phyloP scores from a whole-genome alignment of 2,888 invertebrate species.

The Ormia ochracea region DNA sequence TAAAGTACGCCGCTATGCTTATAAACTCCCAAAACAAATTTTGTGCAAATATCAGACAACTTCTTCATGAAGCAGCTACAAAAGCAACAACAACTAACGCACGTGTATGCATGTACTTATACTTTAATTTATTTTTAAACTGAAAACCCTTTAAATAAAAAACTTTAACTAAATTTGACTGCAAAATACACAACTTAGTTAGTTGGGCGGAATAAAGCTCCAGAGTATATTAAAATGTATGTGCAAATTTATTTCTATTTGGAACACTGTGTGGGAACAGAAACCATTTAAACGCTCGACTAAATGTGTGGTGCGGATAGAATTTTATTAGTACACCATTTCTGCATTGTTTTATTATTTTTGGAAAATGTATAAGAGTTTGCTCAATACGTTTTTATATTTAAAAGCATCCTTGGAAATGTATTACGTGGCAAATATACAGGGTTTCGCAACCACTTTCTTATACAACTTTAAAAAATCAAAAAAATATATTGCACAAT shows the following conservation, averaged over 20 bases:
- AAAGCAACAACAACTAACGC: not conserved
- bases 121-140: constrained; percentile 11
- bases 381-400: not conserved
- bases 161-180: not conserved
- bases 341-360: constrained; percentile 15
- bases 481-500: too few relatives aligned
- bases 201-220: not conserved
- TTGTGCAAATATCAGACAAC: constrained; percentile 34
- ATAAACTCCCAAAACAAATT: constrained; percentile 37
- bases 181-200: constrained; percentile 8
- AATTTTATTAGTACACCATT: too few relatives aligned
- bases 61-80: constrained; percentile 3
- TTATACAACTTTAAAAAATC: too few relatives aligned
- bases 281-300: constrained; percentile 54
- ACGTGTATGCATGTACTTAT: not conserved
- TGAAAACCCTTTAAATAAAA: constrained; percentile 8
- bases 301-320: constrained; percentile 27
- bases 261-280: constrained; percentile 37
- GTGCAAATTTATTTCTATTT: not conserved
- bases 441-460: not conserved
- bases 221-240: not conserved
- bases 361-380: not conserved
- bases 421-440: not conserved
- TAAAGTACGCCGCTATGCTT: constrained; percentile 37
- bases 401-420: not conserved